phyloP scores from a whole-genome alignment of 2,888 invertebrate species.

The Luperina testacea region DNA sequence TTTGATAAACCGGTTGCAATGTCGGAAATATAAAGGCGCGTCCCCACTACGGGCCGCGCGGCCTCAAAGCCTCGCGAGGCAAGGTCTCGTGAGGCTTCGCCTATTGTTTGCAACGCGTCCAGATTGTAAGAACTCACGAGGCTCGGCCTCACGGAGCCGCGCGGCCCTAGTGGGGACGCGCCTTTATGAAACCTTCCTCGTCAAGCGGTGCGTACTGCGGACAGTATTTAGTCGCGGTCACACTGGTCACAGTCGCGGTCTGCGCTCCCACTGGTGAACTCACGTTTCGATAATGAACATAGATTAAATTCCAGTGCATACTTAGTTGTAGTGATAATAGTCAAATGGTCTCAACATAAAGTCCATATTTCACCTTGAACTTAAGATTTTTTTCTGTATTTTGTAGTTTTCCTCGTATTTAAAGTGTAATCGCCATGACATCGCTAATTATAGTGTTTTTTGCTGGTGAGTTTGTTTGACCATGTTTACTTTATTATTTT shows the following conservation, averaged over 20 bases:
- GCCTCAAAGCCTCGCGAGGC: too few species aligned
- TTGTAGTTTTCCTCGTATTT: slow-evolving; percentile 80
- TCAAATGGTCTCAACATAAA: slow-evolving; percentile 64
- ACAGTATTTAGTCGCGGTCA: slow-evolving; percentile 62
- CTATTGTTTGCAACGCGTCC: too few species aligned
- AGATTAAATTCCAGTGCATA: slow-evolving; percentile 57
- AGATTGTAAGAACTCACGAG: too few species aligned
- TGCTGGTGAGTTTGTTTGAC: slow-evolving; percentile 81
- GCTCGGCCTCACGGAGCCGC: too few species aligned
- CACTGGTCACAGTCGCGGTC: slow-evolving; percentile 63
- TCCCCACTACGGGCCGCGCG: too few species aligned
- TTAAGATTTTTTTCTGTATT: slow-evolving; percentile 60
- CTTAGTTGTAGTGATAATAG: slow-evolving; percentile 56
- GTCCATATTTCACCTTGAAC: slow-evolving; percentile 75
- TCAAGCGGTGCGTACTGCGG: slow-evolving; percentile 23
- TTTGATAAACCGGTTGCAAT: slow-evolving; percentile 72
- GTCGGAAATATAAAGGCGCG: slow-evolving; percentile 46
- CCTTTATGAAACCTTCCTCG: slow-evolving; percentile 60
- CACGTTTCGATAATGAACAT: slow-evolving; percentile 58
- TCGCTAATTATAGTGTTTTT: slow-evolving; percentile 76
- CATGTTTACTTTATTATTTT: slow-evolving; percentile 28
- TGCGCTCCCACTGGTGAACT: slow-evolving; percentile 57
- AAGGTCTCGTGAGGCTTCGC: too few species aligned
- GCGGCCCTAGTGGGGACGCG: too few species aligned
- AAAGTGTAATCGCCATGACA: slow-evolving; percentile 77